phyloP scores from a whole-genome alignment of 2,797 vertebrate genomes.

The Phrynocephalus guinanensis region DNA sequence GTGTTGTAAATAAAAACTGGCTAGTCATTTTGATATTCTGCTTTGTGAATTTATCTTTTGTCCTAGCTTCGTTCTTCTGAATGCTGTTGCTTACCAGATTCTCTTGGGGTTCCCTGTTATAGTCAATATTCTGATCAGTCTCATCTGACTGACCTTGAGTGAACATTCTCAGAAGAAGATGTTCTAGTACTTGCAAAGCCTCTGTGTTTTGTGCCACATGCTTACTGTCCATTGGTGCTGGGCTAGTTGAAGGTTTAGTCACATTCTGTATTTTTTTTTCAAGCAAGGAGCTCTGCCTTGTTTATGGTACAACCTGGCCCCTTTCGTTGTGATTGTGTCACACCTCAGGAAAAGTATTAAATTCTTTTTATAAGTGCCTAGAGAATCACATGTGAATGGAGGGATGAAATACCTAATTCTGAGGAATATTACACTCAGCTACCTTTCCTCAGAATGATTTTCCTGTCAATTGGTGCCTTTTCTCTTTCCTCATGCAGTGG shows the following conservation, averaged over 20 bases:
- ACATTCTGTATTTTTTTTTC: not conserved
- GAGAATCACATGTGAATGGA: not conserved
- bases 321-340: not conserved
- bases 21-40: constrained; percentile 71
- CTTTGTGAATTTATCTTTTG: constrained; percentile 25
- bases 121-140: not conserved
- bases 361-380: not conserved
- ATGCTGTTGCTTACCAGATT: not conserved
- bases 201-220: not conserved
- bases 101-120: not conserved
- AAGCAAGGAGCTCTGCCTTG: not conserved
- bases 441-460: not conserved
- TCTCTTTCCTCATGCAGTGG: not conserved
- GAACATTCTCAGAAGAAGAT: not conserved
- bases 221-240: not conserved
- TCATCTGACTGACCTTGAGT: not conserved
- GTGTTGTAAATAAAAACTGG: constrained; percentile 76
- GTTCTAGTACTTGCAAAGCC: not conserved
- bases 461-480: no score
- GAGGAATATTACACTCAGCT: not conserved
- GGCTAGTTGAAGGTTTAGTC: not conserved
- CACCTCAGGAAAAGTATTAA: not conserved
- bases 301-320: not conserved
- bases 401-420: not conserved
- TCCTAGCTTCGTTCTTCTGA: not conserved